phyloP scores from a whole-genome alignment of 1,140 invertebrate species.

The Ylistrum balloti region DNA sequence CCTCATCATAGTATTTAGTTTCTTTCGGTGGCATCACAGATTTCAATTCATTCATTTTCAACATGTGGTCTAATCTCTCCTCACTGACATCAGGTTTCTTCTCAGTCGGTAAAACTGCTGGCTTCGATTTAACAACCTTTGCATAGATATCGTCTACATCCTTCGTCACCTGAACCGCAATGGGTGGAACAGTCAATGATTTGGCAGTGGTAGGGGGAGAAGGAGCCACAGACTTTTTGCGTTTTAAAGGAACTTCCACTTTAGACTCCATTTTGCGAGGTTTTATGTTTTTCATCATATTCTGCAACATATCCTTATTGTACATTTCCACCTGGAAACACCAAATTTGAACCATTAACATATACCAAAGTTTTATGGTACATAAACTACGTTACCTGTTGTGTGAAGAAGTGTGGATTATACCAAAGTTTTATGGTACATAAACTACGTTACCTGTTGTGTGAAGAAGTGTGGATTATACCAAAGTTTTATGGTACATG shows the following conservation, averaged over 20 bases:
- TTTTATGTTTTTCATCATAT: conserved; percentile 53
- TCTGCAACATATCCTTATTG: conserved; percentile 55
- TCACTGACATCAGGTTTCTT: conserved; percentile 68
- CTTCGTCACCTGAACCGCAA: neutral
- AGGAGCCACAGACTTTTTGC: neutral
- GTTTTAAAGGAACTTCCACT: neutral
- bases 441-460: neutral
- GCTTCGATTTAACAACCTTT: conserved; percentile 51
- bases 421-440: no score
- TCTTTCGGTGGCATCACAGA: conserved; percentile 65
- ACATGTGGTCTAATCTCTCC: conserved; percentile 73
- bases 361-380: neutral
- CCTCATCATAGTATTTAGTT: conserved; percentile 69
- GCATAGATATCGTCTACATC: neutral
- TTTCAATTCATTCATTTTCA: conserved; percentile 73
- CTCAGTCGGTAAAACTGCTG: conserved; percentile 46
- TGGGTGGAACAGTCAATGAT: conserved; percentile 36
- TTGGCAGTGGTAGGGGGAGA: neutral
- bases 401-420: neutral
- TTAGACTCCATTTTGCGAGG: conserved; percentile 49
- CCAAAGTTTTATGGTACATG: neutral
- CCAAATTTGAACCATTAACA: neutral
- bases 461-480: no score
- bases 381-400: no score
- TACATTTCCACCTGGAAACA: conserved; percentile 63